Conservation (phyloP, 2,113 vertebrate genomes). For the Aegypius monachus region DNA sequence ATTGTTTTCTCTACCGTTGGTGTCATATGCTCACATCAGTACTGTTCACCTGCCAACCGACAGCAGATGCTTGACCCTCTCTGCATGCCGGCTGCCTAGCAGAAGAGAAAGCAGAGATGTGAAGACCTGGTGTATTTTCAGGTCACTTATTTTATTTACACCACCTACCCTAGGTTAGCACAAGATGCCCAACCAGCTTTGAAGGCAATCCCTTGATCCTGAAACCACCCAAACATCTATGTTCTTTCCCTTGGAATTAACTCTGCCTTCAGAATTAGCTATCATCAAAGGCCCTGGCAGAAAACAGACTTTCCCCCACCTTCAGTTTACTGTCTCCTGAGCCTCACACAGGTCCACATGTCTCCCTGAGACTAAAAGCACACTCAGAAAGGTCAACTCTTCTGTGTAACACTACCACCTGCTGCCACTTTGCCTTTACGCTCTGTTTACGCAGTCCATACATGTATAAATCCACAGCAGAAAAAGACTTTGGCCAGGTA, state of each 20-base stretch:
- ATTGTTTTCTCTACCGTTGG: neutral
- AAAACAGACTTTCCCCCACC: neutral
- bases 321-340: neutral
- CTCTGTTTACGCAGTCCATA: neutral
- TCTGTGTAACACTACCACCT: neutral
- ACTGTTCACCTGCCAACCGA: neutral
- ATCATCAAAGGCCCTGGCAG: neutral
- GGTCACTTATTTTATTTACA: slow-evolving; percentile 25
- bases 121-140: neutral
- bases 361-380: neutral
- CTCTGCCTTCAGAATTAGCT: neutral
- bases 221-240: neutral
- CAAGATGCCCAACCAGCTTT: slow-evolving; percentile 9
- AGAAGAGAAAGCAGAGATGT: neutral
- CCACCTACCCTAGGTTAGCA: neutral
- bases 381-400: neutral
- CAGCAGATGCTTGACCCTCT: neutral
- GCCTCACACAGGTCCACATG: neutral
- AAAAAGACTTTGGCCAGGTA: neutral
- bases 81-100: neutral
- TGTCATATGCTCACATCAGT: neutral
- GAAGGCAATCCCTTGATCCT: slow-evolving; percentile 25
- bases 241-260: neutral
- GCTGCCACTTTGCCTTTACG: neutral
- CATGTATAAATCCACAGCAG: neutral